A percentile compares a stretch with the other conserved stretches of the same genome.
phyloP scores from a whole-genome alignment of 2,113 vertebrate genomes.

The Lophura nycthemera region DNA sequence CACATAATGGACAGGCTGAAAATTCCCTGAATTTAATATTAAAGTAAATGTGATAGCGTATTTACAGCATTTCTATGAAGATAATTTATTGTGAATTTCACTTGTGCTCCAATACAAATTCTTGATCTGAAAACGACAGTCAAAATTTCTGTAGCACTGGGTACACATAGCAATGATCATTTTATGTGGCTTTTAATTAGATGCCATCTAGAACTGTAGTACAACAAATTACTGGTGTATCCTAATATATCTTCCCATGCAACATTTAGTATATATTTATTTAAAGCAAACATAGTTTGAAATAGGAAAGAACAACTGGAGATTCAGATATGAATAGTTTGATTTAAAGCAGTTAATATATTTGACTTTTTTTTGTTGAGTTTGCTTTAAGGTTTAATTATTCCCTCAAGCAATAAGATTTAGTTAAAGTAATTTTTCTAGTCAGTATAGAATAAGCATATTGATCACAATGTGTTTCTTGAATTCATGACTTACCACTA shows the following conservation, averaged over 20 bases:
- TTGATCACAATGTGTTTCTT: neutral
- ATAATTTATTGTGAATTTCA: accelerated
- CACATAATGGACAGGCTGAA: accelerated
- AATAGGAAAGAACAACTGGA: neutral
- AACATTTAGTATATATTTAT: neutral
- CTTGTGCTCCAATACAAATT: neutral
- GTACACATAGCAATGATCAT: neutral
- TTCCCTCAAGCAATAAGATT: neutral
- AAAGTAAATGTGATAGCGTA: neutral
- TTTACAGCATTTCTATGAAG: neutral
- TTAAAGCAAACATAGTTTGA: neutral
- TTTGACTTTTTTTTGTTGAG: neutral
- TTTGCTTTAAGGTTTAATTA: neutral
- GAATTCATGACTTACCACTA: neutral
- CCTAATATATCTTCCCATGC: neutral
- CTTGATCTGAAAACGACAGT: neutral
- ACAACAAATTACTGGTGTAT: neutral
- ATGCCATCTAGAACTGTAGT: neutral
- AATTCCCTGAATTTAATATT: neutral
- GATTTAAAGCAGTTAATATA: neutral
- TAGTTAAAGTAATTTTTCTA: neutral
- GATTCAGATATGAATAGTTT: neutral
- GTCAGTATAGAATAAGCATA: neutral
- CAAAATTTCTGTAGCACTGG: neutral
- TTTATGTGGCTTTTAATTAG: neutral